Evolutionary conservation across 2,113 vertebrate species (phyloP).

Genomic region (Brachyhypopomus gauderio): DNA sequence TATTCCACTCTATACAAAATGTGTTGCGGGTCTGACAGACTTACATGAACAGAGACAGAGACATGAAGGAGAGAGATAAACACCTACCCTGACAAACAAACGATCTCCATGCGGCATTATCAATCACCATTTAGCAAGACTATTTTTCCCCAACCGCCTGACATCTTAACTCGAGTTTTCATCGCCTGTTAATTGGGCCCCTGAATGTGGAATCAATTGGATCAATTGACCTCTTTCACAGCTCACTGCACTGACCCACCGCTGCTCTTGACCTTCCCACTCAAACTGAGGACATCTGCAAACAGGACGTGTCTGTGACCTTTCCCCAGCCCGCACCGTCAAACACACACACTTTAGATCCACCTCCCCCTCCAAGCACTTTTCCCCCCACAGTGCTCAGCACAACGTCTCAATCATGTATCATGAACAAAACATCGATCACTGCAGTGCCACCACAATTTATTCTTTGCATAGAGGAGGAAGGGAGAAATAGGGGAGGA

Average conservation of each 20-base stretch:
- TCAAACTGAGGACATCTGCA: conserved; percentile 65
- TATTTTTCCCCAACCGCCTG: conserved; percentile 11
- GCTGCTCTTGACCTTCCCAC: conserved; percentile 63
- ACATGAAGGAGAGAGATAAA: not conserved
- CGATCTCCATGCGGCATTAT: not conserved
- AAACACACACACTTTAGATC: conserved; percentile 45
- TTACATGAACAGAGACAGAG: not conserved
- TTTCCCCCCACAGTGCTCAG: conserved; percentile 1
- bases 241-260: conserved; percentile 37
- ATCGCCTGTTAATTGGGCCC: conserved; percentile 39
- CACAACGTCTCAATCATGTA: conserved; percentile 46
- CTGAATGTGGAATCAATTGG: conserved; percentile 47
- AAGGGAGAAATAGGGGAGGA: conserved; percentile 19
- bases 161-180: conserved; percentile 38
- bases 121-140: conserved; percentile 18
- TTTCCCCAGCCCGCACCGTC: conserved; percentile 54
- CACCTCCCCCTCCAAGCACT: not conserved
- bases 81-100: conserved; percentile 21
- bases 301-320: conserved; percentile 69
- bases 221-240: conserved; percentile 45
- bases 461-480: conserved; percentile 4
- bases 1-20: not conserved
- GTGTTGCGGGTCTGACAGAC: not conserved
- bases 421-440: conserved; percentile 45
- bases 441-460: conserved; percentile 24